Base-by-base conservation (phyloP, 1,140 invertebrate species). In the Oscheius sp. region DNA sequence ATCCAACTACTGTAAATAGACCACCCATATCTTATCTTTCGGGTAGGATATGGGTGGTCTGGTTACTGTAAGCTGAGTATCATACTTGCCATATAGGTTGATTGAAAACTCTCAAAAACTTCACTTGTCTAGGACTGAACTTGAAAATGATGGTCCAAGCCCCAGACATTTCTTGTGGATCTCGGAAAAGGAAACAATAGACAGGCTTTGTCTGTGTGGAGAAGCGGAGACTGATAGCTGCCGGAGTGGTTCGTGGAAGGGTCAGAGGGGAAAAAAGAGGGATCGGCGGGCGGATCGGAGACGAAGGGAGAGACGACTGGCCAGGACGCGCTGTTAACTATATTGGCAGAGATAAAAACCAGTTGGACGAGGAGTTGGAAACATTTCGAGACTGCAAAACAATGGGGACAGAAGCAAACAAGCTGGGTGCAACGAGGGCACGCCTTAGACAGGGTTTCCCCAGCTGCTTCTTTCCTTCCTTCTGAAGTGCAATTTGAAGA, bases 311-410 rank as follows among this genome's bases (percentile, higher is more conserved):
- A 55, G 49, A 23, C 15, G 23, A 23, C 7, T 20, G 38, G n/a
- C 38, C 38, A 10, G 38, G n/a, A 10, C n/a, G 38, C 38, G 10
- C n/a, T 42, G 49, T 55, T 55, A 55, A 55, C 49, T 55, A 55
- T 55, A 55, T 55, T 55, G 49, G 49, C 49, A 55, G 28, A 55
- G 49, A 55, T 55, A 55, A 55, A 55, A 55, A 55, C 49, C 23
- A 23, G 49, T 55, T 55, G 23, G 49, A n/a, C n/a, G n/a, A n/a
- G n/a, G n/a, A n/a, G 49, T 55, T 23, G 49, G 49, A 55, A 55
- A 55, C 49, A 55, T 13, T 55, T 55, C 49, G 49, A 55, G 49
- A 55, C 7, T 13, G 15, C 49, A 55, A 55, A 55, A 55, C 49
- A 55, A 55, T 20, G 49, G 23, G 15, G n/a, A n/a, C n/a, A n/a